These are phyloP conservation scores for Lathamus discolor DNA, from an alignment of 2,113 vertebrate species.

Conservation along the genomic window DNA sequence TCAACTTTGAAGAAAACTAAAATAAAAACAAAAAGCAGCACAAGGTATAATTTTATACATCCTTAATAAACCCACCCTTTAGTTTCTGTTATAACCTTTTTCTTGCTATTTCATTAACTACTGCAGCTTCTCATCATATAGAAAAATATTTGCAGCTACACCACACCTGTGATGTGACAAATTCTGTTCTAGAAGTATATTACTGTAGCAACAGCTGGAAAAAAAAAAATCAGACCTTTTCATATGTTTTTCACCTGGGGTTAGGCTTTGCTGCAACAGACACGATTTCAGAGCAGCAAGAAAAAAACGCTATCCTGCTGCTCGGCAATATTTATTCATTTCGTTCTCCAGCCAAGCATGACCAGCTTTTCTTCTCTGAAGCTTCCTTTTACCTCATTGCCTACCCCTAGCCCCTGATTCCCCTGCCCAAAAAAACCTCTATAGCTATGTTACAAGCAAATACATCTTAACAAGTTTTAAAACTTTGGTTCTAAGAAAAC, in stretches of 20 bases:
- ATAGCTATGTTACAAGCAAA: conserved; percentile 86
- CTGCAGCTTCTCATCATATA: conserved; percentile 68
- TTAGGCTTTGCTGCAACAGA: conserved; percentile 70
- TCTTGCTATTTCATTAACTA: conserved; percentile 72
- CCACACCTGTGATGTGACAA: conserved; percentile 71
- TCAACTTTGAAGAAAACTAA: conserved; percentile 75
- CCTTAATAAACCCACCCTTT: conserved; percentile 74
- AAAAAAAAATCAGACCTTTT: conserved; percentile 52
- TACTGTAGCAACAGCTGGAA: conserved; percentile 64
- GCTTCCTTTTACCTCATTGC: conserved; percentile 63
- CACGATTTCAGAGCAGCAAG: conserved; percentile 69
- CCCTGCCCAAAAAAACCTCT: conserved; percentile 73
- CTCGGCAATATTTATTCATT: conserved; percentile 6
- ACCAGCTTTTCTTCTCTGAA: conserved; percentile 68
- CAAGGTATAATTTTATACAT: conserved; percentile 76
- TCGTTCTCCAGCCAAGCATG: conserved; percentile 62
- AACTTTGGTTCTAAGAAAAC: conserved; percentile 91
- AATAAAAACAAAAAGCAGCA: conserved; percentile 81
- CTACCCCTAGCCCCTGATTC: conserved; percentile 62
- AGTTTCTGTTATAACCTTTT: conserved; percentile 65
- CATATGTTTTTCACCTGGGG: conserved; percentile 42
- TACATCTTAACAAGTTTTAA: conserved; percentile 79
- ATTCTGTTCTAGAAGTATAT: conserved; percentile 63
- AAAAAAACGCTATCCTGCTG: conserved; percentile 55
- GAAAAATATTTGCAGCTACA: conserved; percentile 76